Evolutionary conservation across 2,888 invertebrate species (phyloP).

Genomic region (Elegia similella): DNA sequence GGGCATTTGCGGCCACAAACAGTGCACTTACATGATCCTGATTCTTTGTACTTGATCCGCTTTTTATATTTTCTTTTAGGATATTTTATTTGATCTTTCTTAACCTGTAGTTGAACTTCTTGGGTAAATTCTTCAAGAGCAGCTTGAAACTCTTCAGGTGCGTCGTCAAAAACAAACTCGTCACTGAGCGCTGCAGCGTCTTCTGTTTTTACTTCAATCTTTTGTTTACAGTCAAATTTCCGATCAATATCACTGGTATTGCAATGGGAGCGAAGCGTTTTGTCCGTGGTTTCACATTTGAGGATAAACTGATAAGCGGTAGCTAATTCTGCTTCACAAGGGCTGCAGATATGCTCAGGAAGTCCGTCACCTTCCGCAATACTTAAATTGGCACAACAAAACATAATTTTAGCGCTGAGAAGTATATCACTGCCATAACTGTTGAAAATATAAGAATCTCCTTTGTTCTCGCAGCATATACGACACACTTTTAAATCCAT

Average conservation of each 20-base stretch:
- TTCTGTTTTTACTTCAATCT: conserved; percentile 49
- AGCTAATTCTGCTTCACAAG: conserved; percentile 47
- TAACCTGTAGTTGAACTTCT: conserved; percentile 18
- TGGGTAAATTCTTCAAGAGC: conserved; percentile 16
- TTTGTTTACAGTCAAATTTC: conserved; percentile 23
- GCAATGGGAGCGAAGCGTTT: conserved; percentile 37
- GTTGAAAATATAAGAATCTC: conserved; percentile 42
- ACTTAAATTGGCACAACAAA: conserved; percentile 51
- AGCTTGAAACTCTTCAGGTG: conserved; percentile 26
- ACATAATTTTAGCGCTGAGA: conserved; percentile 47
- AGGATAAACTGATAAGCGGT: conserved; percentile 50
- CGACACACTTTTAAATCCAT: conserved; percentile 54
- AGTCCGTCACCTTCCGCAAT: conserved; percentile 51
- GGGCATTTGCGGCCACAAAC: conserved; percentile 48
- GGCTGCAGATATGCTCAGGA: conserved; percentile 47
- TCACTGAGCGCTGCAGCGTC: conserved; percentile 25
- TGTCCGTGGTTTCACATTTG: conserved; percentile 58
- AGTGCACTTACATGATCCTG: conserved; percentile 37
- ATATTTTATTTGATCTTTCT: conserved; percentile 19
- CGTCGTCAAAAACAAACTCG: conserved; percentile 27
- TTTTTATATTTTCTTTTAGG: conserved; percentile 33
- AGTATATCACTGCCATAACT: conserved; percentile 29
- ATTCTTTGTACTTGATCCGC: conserved; percentile 28
- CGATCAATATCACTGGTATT: conserved; percentile 8
- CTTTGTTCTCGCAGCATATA: conserved; percentile 50